Base-by-base conservation (phyloP, 2,113 vertebrate genomes). In the Semicossyphus pulcher region DNA sequence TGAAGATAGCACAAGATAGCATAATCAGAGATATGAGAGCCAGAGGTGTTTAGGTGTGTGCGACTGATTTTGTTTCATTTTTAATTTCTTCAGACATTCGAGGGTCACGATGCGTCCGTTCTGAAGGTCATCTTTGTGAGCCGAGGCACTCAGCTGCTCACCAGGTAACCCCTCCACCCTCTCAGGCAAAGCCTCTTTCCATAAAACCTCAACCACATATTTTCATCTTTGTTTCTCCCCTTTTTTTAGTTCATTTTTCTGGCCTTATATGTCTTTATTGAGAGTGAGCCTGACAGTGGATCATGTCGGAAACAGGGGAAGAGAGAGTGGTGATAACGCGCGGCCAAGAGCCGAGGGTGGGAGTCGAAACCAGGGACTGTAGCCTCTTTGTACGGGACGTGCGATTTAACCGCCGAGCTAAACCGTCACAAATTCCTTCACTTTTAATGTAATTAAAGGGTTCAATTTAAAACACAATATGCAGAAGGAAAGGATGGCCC, bases 21-120 rank as follows among this genome's bases (percentile, higher is more conserved):
- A n/a, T n/a, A n/a, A n/a, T n/a, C n/a, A n/a, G n/a, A n/a, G n/a
- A n/a, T n/a, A n/a, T n/a, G n/a, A n/a, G n/a, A n/a, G n/a, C n/a
- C n/a, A n/a, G n/a, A n/a, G n/a, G n/a, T n/a, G 5, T 4, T 39
- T 2, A 39, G 5, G 5, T 41, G 15, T 41, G 14, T 41, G 1
- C 15, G n/a, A n/a, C n/a, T n/a, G n/a, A n/a, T 32, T 15, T 0
- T 18, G 47, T 47, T 36, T 10, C 26, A 21, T 37, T 10, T 25
- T 11, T 23, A 0, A 5, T 29, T 42, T 45, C 1, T 82, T 9
- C 21, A 99, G 98, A 99, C 97, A 0, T 99, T 99, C n/a, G 97
- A 99, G 84, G 98, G 98, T 1, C 98, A 99, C 0, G 97, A 99
- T 4, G 95, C 98, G 0, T 99, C 98, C 0, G 97, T 99, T n/a